These are phyloP conservation scores for Cephalotes varians DNA, from an alignment of 2,888 invertebrate species.

Conservation along the genomic window DNA sequence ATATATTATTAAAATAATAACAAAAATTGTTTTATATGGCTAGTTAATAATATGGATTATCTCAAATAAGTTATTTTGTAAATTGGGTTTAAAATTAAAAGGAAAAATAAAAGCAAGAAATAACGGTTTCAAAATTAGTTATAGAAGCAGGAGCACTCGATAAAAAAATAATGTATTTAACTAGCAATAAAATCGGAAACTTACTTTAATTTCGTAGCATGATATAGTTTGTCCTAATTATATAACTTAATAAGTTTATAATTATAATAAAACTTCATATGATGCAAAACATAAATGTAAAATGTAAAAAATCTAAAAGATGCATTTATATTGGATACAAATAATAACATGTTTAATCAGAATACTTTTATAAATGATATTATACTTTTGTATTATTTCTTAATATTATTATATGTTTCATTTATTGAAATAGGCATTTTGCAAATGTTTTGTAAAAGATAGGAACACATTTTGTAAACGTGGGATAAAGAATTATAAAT, in stretches of 20 bases:
- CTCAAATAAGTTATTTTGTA: neutral
- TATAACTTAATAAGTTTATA: no score
- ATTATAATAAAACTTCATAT: constrained; percentile 10
- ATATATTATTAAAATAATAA: neutral
- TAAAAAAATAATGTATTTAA: constrained; percentile 13
- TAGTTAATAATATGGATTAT: constrained; percentile 1
- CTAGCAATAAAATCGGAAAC: constrained; percentile 19
- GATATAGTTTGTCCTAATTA: constrained; percentile 22
- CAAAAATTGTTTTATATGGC: neutral
- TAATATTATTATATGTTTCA: constrained; percentile 1
- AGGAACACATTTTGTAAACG: neutral
- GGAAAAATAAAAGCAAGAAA: constrained; percentile 5
- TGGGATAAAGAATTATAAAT: constrained; percentile 15
- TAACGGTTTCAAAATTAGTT: constrained; percentile 29
- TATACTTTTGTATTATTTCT: neutral
- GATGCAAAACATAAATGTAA: neutral
- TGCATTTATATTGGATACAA: neutral
- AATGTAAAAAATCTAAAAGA: constrained; percentile 8
- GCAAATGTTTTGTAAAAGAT: neutral
- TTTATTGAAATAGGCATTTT: neutral
- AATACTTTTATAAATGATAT: constrained; percentile 5
- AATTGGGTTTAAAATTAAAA: constrained; percentile 22
- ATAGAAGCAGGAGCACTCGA: constrained; percentile 28
- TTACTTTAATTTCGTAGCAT: constrained; percentile 40
- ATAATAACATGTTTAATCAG: neutral